Evolutionary conservation across 2,888 invertebrate genomes (phyloP), one percentile per base, ranked within the genome.

Genomic region (Erebia palarica): DNA sequence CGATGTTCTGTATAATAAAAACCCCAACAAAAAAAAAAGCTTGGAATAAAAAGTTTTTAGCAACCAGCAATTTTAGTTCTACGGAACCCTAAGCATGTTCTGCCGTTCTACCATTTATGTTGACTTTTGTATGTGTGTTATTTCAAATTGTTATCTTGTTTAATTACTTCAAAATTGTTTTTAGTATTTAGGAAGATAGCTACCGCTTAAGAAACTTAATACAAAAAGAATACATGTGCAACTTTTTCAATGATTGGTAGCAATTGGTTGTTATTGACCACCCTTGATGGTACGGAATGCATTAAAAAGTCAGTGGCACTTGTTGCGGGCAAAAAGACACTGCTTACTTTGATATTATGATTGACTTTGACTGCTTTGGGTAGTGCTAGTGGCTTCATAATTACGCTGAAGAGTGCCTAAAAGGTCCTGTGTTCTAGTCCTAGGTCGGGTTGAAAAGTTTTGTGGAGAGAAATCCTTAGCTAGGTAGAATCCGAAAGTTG

Each of bases 141-240:
- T 65, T 65, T 65, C 53, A 53, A 66, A 66, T 66, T 42, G 59
- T 67, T 58, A 27, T 47, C 67, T 59, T 67, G 47, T 67, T 21
- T 67, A 65, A 65, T 65, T 65, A 55, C 36, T 55, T 57, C 42
- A 18, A 21, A 65, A 65, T 65, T 36, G 51, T 53, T 65, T 53
- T 36, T 2, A 65, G 65, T 65, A 36, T 65, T 65, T 65, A 63
- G 51, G 51, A 36, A 18, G 27, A 16, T 36, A n/a, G 18, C n/a
- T 53, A 53, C 53, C 16, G n/a, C 8, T 16, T n/a, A 53, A 53
- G 10, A 53, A 47, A 44, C 61, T 11, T 8, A 8, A 18, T 0
- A 18, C 18, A 47, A 13, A 21, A 63, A 63, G 47, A 27, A 7
- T 18, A 47, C 5, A 7, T 18, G 21, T 18, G 21, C 5, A 16